These are phyloP conservation scores for Labroides dimidiatus DNA, from an alignment of 2,797 vertebrate genomes.

Conservation along the genomic window DNA sequence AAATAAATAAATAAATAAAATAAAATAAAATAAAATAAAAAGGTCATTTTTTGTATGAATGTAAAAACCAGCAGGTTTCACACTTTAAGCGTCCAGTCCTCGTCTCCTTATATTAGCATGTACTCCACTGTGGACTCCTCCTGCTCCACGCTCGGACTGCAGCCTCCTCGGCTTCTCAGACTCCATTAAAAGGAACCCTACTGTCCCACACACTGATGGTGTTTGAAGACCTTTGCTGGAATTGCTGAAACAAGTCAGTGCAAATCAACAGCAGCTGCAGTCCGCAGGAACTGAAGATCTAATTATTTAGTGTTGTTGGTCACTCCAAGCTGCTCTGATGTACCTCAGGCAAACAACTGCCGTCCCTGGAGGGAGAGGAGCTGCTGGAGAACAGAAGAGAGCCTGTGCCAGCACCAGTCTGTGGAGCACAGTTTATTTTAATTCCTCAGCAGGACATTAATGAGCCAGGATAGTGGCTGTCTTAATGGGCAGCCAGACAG, in stretches of 20 bases:
- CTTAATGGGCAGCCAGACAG: slow-evolving; percentile 78
- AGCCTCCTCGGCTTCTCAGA: slow-evolving; percentile 11
- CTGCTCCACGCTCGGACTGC: slow-evolving; percentile 14
- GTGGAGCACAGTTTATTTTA: slow-evolving; percentile 66
- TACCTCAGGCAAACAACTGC: slow-evolving; percentile 71
- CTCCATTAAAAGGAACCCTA: slow-evolving; percentile 30
- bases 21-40: no score
- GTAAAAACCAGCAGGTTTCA: no score
- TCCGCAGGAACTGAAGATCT: slow-evolving; percentile 59
- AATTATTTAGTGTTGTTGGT: slow-evolving; percentile 65
- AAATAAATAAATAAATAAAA: no score
- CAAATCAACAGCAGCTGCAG: slow-evolving; percentile 37
- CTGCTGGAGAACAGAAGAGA: slow-evolving; percentile 61
- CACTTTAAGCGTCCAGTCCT: not conserved
- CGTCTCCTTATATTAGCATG: slow-evolving; percentile 16
- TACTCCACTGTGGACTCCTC: not conserved
- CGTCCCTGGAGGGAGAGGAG: slow-evolving; percentile 65
- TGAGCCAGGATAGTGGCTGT: slow-evolving; percentile 70
- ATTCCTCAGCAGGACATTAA: slow-evolving; percentile 76
- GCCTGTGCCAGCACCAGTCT: slow-evolving; percentile 50
- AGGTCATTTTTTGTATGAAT: no score
- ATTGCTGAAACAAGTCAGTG: slow-evolving; percentile 49
- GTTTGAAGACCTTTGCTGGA: slow-evolving; percentile 59
- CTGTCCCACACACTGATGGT: slow-evolving; percentile 35
- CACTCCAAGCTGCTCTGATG: slow-evolving; percentile 63